These are phyloP conservation scores for Micromys minutus DNA, from an alignment of 2,113 vertebrate genomes.

Conservation along the genomic window DNA sequence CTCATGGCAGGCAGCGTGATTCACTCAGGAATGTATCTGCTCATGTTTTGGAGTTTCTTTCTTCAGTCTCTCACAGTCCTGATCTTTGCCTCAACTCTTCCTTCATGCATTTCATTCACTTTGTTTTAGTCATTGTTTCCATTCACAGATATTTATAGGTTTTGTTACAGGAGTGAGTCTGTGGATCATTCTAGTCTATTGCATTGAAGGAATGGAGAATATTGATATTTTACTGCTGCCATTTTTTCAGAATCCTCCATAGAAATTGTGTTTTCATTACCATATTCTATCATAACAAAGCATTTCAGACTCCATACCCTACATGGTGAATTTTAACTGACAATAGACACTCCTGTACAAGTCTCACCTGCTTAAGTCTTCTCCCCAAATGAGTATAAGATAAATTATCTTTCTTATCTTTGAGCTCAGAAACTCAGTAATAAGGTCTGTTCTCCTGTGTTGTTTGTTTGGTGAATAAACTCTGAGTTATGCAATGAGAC, in stretches of 20 bases:
- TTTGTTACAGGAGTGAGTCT: not conserved
- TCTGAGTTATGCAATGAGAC: not conserved
- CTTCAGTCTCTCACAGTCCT: not conserved
- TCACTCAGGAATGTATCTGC: not conserved
- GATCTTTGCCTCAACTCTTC: not conserved
- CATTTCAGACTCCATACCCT: rapidly evolving
- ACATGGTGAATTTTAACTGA: not conserved
- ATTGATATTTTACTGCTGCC: not conserved
- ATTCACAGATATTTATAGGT: not conserved
- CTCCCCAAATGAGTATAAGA: not conserved
- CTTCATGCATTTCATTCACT: not conserved
- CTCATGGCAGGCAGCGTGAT: not conserved
- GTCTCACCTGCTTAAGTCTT: not conserved
- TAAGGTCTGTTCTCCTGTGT: not conserved
- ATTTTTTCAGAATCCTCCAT: not conserved
- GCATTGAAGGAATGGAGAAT: not conserved
- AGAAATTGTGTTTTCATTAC: not conserved
- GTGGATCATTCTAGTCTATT: not conserved
- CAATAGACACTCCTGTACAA: not conserved
- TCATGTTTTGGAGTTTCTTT: not conserved
- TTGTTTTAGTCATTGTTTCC: not conserved
- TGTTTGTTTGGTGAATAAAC: not conserved
- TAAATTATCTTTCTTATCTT: not conserved
- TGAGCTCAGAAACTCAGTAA: not conserved
- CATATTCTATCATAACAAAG: not conserved